A percentile compares a stretch with the other conserved stretches of the same genome.
phyloP scores from a whole-genome alignment of 92 coral and sea anemone genomes.

The Zoanthus solanderi region DNA sequence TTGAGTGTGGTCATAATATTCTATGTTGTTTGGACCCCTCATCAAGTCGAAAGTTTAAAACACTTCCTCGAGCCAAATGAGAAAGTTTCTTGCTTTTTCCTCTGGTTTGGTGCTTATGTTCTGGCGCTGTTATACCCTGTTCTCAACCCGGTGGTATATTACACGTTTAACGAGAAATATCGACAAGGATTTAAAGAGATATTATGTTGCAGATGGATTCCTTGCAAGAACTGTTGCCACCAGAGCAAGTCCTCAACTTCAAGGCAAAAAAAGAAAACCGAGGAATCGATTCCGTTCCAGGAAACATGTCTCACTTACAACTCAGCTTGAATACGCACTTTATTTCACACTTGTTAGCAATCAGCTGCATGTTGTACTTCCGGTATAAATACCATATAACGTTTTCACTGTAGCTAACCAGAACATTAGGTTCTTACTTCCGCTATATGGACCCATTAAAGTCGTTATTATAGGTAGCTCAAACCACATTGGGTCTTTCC shows the following conservation, averaged over 20 bases:
- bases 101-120: background rate
- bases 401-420: too few relatives aligned
- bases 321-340: background rate
- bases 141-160: conserved; percentile 24
- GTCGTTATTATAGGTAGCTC: too few relatives aligned
- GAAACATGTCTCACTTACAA: conserved; percentile 1
- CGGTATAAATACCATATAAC: too few relatives aligned
- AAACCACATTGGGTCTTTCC: too few relatives aligned
- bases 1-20: conserved; percentile 9
- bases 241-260: background rate
- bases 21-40: conserved; percentile 32
- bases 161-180: conserved; percentile 20
- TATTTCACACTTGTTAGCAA: background rate
- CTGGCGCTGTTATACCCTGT: conserved; percentile 17
- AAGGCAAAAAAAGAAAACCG: background rate
- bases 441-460: too few relatives aligned
- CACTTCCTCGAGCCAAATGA: conserved; percentile 6
- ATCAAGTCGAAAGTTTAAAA: conserved; percentile 16
- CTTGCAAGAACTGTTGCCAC: background rate
- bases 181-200: conserved; percentile 26
- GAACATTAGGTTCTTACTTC: too few relatives aligned
- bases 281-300: conserved; percentile 2
- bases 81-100: conserved; percentile 1
- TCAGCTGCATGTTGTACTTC: too few relatives aligned
- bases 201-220: conserved; percentile 1